Evolutionary conservation across 1,140 invertebrate species (phyloP).

Genomic region (Ladona fulva): DNA sequence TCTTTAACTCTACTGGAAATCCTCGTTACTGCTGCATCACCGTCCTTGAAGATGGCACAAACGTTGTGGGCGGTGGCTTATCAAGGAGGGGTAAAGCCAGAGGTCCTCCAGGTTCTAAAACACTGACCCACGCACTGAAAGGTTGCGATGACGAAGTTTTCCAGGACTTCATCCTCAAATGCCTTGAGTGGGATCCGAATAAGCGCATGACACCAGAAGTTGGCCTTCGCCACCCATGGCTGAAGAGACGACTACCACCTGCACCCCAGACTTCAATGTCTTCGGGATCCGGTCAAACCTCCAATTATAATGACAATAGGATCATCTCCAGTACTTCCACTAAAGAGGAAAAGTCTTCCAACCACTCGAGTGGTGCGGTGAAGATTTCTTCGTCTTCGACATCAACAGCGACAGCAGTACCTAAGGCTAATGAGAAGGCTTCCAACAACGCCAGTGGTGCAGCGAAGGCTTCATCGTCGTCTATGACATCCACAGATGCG

Average conservation of each 20-base stretch:
- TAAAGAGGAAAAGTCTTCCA: too few relatives aligned
- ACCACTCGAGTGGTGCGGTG: too few relatives aligned
- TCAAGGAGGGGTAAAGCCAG: constrained; percentile 88
- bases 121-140: constrained; percentile 80
- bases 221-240: constrained; percentile 89
- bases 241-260: constrained; percentile 79
- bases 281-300: too few relatives aligned
- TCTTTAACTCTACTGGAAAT: constrained; percentile 88
- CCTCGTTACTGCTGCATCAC: constrained; percentile 90
- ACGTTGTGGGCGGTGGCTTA: constrained; percentile 73
- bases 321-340: too few relatives aligned
- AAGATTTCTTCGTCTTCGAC: too few relatives aligned
- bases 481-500: too few relatives aligned
- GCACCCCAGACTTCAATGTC: constrained; percentile 47
- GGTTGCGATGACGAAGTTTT: constrained; percentile 93
- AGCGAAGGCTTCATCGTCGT: too few relatives aligned
- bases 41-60: constrained; percentile 76
- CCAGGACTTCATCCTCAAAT: constrained; percentile 90
- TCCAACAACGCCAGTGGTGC: too few relatives aligned
- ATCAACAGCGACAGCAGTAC: too few relatives aligned
- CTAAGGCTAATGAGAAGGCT: too few relatives aligned
- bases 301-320: too few relatives aligned
- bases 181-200: constrained; percentile 93
- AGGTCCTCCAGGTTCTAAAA: constrained; percentile 87
- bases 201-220: constrained; percentile 82